These are phyloP conservation scores for Capra hircus DNA, from an alignment of 2,113 vertebrate species.

Conservation along the genomic window DNA sequence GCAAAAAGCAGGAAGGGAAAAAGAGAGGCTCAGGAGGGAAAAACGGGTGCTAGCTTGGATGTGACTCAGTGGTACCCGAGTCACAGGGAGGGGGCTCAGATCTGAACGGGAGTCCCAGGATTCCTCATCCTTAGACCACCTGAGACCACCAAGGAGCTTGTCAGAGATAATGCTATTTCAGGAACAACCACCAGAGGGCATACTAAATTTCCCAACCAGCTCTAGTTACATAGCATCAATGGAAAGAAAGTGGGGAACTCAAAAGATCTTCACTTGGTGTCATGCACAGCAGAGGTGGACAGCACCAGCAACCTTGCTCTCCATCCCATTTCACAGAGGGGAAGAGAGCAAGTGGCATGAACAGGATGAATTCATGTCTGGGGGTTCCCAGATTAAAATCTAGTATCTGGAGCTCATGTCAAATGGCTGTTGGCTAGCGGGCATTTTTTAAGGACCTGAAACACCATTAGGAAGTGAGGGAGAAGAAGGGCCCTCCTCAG, in stretches of 20 bases:
- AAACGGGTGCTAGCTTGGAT: background rate
- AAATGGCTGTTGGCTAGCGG: background rate
- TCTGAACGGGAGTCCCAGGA: background rate
- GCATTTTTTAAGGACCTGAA: background rate
- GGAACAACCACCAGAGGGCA: slow-evolving; percentile 32
- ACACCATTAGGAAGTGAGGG: background rate
- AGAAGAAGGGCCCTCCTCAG: background rate
- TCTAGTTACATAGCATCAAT: fast-evolving
- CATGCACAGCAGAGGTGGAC: background rate
- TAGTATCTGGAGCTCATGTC: background rate
- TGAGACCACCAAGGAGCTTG: background rate
- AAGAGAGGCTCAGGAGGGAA: background rate
- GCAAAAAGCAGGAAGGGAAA: background rate
- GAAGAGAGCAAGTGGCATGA: background rate
- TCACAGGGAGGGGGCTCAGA: background rate
- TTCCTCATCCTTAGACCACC: background rate
- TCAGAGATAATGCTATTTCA: background rate
- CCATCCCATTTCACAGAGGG: background rate
- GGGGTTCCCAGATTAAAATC: background rate
- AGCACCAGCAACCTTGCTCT: background rate
- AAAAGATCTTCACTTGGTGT: background rate
- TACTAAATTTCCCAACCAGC: background rate
- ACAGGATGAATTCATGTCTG: background rate
- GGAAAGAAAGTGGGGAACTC: background rate
- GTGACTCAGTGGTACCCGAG: background rate